phyloP scores from a whole-genome alignment of 2,113 vertebrate species.

The Aphyosemion australe region DNA sequence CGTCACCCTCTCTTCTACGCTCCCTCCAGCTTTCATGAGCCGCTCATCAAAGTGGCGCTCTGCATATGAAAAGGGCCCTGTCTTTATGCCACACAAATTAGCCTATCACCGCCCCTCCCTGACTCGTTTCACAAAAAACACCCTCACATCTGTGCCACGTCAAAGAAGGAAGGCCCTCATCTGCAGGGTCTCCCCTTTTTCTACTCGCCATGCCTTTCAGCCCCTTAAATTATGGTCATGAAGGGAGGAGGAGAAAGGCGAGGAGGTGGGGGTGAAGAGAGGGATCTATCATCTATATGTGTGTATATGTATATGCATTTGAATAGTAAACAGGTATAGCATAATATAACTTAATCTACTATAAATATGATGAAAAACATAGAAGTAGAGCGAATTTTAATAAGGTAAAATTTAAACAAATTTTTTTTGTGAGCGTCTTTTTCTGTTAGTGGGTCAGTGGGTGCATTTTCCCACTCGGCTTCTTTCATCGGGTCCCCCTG shows the following conservation, averaged over 20 bases:
- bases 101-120: conserved; percentile 74
- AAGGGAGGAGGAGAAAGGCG: conserved; percentile 53
- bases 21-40: conserved; percentile 75
- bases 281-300: conserved; percentile 39
- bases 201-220: conserved; percentile 80
- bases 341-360: conserved; percentile 1
- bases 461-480: conserved; percentile 72
- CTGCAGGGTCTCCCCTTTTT: conserved; percentile 70
- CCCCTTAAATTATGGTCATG: conserved; percentile 81
- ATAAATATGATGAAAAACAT: no score
- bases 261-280: conserved; percentile 52
- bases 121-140: conserved; percentile 71
- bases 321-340: conserved; percentile 39
- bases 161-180: conserved; percentile 73
- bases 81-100: conserved; percentile 78
- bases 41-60: conserved; percentile 77
- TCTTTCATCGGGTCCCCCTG: conserved; percentile 67
- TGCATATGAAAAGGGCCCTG: conserved; percentile 77
- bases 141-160: conserved; percentile 77
- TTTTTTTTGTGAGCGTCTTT: conserved; percentile 60
- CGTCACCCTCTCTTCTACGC: conserved; percentile 68
- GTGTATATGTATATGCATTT: conserved; percentile 16
- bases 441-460: conserved; percentile 71
- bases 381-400: no score
- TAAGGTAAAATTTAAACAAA: no score